Base-by-base conservation (phyloP, 1,140 invertebrate species). In the Camponotus pennsylvanicus region DNA sequence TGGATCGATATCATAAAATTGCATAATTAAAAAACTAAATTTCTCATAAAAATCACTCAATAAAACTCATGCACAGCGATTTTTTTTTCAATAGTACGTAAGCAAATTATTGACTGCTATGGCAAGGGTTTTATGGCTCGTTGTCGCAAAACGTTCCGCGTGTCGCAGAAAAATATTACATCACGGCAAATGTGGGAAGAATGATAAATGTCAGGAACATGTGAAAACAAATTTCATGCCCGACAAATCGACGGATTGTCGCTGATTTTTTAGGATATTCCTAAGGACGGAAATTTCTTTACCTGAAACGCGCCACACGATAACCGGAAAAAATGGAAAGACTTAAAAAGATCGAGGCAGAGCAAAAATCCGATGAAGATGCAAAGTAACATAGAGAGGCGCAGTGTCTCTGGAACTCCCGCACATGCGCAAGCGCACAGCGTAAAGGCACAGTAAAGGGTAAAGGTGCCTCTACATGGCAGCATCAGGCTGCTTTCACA, bases 241-340 rank as follows among this genome's bases (percentile, higher is more conserved):
- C 15, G 63, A 84, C 52, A 13, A 8, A 71, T 70, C 34, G 7
- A 9, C 9, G 18, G 92, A 93, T 93, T 88, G 52, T 11, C 69
- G 59, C 0, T 77, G 92, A 93, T 93, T 92, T 79, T 18, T 67
- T 57, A 73, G 84, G 61, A 70, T 80, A 85, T 66, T n/a, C 9
- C 9, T 55, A 42, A 42, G 49, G 42, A 21, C n/a, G 18, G 84
- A 90, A 88, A 91, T 85, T 84, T 9, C 34, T 76, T 92, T 92
- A 94, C 93, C 93, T 94, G 73, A 8, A 78, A 66, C 92, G 88
- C 92, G 86, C 63, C 88, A 88, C 73, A 49, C 73, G 3, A 4
- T 52, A 49, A 87, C 91, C 92, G 89, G 90, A 92, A 93, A 93
- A 86, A 1, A 27, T 27, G 27, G 27, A 27, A 27, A 27, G 27